Evolutionary conservation across 92 coral and sea anemone genomes (phyloP).

Genomic region (Palythoa heliodiscus): DNA sequence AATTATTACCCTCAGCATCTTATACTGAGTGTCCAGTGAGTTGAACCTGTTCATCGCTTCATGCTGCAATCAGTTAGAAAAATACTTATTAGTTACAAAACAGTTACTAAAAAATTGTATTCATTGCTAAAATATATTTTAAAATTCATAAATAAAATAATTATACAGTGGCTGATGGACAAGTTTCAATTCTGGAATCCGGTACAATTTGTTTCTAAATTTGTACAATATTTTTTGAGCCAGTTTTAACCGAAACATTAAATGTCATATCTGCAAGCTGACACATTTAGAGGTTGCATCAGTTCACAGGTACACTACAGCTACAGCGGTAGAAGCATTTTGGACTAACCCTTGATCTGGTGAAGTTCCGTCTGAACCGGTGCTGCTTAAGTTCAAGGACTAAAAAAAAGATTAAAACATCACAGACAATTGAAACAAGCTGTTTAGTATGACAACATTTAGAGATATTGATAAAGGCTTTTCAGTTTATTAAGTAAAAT

Average conservation of each 20-base stretch:
- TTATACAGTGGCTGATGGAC: neutral
- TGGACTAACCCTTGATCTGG: slow-evolving; percentile 69
- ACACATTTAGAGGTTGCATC: too few relatives aligned
- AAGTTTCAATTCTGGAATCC: too few relatives aligned
- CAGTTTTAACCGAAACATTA: too few relatives aligned
- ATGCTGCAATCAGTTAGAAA: slow-evolving; percentile 59
- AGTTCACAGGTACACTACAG: too few relatives aligned
- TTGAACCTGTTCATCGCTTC: slow-evolving; percentile 84
- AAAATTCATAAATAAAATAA: neutral
- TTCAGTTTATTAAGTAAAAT: too few relatives aligned
- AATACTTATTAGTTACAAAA: neutral
- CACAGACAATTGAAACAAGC: neutral
- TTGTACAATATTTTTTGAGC: too few relatives aligned
- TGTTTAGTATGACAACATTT: neutral
- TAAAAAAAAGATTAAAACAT: slow-evolving; percentile 1
- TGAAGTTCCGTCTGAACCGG: slow-evolving; percentile 60
- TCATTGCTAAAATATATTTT: neutral
- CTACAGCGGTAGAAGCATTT: too few relatives aligned
- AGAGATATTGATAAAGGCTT: too few relatives aligned
- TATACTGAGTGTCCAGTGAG: slow-evolving; percentile 77
- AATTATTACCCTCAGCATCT: slow-evolving; percentile 76
- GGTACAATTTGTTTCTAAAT: too few relatives aligned
- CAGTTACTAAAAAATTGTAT: neutral
- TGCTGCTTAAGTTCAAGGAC: slow-evolving; percentile 58
- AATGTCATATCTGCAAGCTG: too few relatives aligned